A percentile compares a stretch with the other conserved stretches of the same genome.
Conservation (phyloP, 2,797 vertebrate species). For the Taeniopygia guttata region DNA sequence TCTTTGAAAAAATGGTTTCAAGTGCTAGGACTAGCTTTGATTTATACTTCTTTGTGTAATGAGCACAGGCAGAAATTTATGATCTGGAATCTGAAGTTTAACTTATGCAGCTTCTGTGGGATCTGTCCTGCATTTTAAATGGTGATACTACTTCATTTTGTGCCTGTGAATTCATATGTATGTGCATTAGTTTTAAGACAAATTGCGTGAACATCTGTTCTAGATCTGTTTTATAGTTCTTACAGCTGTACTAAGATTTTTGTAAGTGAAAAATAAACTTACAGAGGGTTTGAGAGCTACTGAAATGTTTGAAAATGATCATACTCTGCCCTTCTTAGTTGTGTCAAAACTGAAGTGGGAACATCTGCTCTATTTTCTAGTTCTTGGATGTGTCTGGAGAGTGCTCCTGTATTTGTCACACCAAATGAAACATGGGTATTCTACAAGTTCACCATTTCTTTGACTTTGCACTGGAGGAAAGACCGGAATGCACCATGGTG, state of each 20-base stretch:
- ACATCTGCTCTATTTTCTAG: background rate
- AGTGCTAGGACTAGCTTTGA: background rate
- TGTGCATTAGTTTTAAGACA: background rate
- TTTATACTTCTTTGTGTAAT: background rate
- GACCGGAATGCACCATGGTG: no score
- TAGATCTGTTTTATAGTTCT: background rate
- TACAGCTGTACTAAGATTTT: background rate
- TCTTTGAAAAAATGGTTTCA: background rate
- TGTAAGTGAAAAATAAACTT: background rate
- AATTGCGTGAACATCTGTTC: background rate
- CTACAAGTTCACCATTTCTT: background rate
- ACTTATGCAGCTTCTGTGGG: background rate
- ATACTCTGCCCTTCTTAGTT: background rate
- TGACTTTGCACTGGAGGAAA: background rate
- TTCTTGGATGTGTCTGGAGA: background rate
- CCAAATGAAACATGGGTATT: rapidly evolving
- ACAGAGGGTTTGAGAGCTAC: background rate
- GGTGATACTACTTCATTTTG: background rate
- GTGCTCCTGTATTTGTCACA: background rate
- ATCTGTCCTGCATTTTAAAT: background rate
- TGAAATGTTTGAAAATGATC: background rate
- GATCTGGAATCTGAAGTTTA: background rate
- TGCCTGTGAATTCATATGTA: background rate
- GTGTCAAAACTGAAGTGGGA: background rate
- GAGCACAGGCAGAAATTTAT: background rate